Percentiles rank a stretch among this genome's conserved stretches.
These are phyloP conservation scores for Perizoma flavofasciatum DNA, from an alignment of 2,888 invertebrate genomes.

Conservation along the genomic window DNA sequence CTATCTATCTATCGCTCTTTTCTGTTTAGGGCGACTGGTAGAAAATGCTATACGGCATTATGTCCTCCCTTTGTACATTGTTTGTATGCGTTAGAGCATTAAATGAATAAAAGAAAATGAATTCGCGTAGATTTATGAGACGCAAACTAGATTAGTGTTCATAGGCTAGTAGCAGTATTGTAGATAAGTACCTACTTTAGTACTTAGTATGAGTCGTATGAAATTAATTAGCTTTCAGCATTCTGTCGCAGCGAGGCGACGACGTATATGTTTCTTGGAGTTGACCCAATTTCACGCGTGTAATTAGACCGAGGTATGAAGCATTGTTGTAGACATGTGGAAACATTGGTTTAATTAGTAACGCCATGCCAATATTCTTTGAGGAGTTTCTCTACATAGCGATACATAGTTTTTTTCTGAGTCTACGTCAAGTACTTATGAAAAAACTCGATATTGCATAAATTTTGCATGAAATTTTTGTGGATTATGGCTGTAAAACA, in stretches of 20 bases:
- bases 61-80: too few species aligned
- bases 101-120: too few species aligned
- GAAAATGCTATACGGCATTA: too few species aligned
- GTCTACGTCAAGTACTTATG: conserved; percentile 10
- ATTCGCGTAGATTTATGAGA: too few species aligned
- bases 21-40: too few species aligned
- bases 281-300: conserved; percentile 35
- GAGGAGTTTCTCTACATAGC: conserved; percentile 14
- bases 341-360: conserved; percentile 32
- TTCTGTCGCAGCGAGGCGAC: conserved; percentile 26
- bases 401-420: conserved; percentile 11
- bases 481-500: too few species aligned
- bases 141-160: too few species aligned
- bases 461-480: too few species aligned
- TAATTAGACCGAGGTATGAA: conserved; percentile 33
- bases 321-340: conserved; percentile 24
- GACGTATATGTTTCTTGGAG: conserved; percentile 36
- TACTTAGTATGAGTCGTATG: conserved; percentile 28
- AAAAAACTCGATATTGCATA: conserved; percentile 11
- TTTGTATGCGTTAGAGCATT: too few species aligned
- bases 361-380: conserved; percentile 20
- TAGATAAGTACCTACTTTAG: too few species aligned
- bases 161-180: too few species aligned
- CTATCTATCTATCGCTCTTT: too few species aligned
- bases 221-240: conserved; percentile 42